Percentiles rank a stretch among this genome's conserved stretches.
Evolutionary conservation across 2,113 vertebrate genomes (phyloP).

Genomic region (Dasyprocta punctata): DNA sequence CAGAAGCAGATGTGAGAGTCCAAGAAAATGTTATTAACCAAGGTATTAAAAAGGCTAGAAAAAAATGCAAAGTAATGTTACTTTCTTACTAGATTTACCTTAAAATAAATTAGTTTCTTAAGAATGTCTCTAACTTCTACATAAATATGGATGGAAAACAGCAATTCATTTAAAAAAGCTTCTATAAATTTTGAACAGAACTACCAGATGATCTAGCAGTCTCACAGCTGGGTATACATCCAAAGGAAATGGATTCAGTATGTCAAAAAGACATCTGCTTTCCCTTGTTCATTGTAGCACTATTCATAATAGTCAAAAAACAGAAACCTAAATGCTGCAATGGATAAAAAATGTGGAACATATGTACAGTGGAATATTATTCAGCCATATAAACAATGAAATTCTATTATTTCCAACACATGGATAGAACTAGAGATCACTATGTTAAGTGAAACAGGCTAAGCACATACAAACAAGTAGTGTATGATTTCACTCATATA

Average conservation of each 20-base stretch:
- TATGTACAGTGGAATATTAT: background rate
- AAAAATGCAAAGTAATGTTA: slow-evolving; percentile 27
- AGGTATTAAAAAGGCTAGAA: slow-evolving; percentile 11
- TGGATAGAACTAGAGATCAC: background rate
- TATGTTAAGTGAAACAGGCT: background rate
- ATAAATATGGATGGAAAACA: background rate
- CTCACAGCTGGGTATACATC: background rate
- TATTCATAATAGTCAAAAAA: background rate
- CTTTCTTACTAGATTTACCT: slow-evolving; percentile 6
- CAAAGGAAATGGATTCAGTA: background rate
- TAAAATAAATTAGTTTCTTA: background rate
- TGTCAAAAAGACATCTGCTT: background rate
- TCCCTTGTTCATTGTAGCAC: background rate
- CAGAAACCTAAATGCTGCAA: background rate
- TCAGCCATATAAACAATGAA: background rate
- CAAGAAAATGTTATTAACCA: background rate
- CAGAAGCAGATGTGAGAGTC: slow-evolving; percentile 1
- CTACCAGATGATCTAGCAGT: background rate
- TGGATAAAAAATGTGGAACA: background rate
- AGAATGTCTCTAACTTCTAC: background rate
- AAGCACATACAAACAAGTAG: background rate
- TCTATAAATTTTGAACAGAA: background rate
- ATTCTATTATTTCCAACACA: background rate
- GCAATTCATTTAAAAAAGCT: background rate
- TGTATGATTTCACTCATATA: background rate